Evolutionary conservation across 1,140 invertebrate genomes (phyloP).

Genomic region (Danaus plexippus): DNA sequence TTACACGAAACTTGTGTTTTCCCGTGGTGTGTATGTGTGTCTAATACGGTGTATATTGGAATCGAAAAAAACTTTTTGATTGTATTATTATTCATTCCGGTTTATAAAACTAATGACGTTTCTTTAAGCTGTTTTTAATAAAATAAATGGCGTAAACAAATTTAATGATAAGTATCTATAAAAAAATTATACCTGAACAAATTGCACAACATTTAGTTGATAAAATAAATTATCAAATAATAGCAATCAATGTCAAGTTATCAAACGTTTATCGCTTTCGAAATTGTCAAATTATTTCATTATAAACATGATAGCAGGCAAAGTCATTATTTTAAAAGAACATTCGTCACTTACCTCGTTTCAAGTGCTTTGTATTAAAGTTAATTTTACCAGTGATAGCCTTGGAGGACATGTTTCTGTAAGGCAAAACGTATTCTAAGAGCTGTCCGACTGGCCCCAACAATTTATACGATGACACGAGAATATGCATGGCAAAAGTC

Average conservation of each 20-base stretch:
- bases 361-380: slow-evolving; percentile 44
- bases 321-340: slow-evolving; percentile 2
- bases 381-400: slow-evolving; percentile 32
- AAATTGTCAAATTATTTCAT: no score
- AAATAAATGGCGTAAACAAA: no score
- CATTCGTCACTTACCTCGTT: slow-evolving; percentile 30
- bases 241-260: no score
- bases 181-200: slow-evolving; percentile 3
- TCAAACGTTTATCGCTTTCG: no score
- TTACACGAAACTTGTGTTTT: no score
- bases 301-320: no score
- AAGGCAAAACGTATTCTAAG: slow-evolving; percentile 35
- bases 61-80: no score
- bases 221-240: not conserved
- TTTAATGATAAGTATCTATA: not conserved
- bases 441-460: slow-evolving; percentile 33
- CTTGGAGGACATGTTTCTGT: slow-evolving; percentile 36
- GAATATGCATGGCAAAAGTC: slow-evolving; percentile 41
- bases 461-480: slow-evolving; percentile 37
- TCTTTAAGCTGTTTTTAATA: no score
- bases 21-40: no score
- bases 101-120: no score
- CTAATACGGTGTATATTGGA: no score
- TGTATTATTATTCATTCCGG: no score
- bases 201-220: slow-evolving; percentile 1